Percentiles rank a stretch among this genome's conserved stretches.
These are phyloP conservation scores for Ailurus styani DNA, from an alignment of 2,113 vertebrate genomes.

Conservation along the genomic window DNA sequence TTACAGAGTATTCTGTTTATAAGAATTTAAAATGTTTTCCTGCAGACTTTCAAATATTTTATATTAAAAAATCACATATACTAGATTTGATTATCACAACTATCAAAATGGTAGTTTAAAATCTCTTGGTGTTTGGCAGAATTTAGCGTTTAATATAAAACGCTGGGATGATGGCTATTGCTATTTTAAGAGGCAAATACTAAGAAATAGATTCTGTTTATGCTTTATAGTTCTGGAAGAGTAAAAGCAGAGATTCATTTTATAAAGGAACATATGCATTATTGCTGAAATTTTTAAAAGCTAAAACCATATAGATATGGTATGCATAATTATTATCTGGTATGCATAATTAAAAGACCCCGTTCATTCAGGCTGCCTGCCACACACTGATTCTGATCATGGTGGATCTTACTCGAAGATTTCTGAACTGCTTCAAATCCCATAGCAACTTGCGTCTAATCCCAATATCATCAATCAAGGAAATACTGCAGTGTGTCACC, in stretches of 20 bases:
- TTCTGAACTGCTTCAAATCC: neutral
- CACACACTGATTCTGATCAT: neutral
- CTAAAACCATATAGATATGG: neutral
- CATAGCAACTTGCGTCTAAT: neutral
- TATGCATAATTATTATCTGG: neutral
- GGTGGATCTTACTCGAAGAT: neutral
- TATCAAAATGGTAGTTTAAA: neutral
- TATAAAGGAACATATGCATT: neutral
- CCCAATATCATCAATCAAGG: neutral
- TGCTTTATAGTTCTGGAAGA: conserved; percentile 27
- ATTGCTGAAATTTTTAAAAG: neutral
- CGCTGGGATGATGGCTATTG: neutral
- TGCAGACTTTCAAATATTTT: neutral
- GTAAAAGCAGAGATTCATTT: conserved; percentile 31
- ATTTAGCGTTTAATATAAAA: neutral
- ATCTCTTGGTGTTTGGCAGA: neutral
- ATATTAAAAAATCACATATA: neutral
- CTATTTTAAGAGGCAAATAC: neutral
- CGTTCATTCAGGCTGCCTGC: neutral
- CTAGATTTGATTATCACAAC: neutral
- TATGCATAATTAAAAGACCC: neutral
- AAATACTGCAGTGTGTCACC: fast-evolving
- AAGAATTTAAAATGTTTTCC: conserved; percentile 8
- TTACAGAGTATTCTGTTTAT: neutral
- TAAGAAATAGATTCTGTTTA: conserved; percentile 9